Evolutionary conservation across 2,888 invertebrate genomes (phyloP).

Genomic region (Acrobasis consociella): DNA sequence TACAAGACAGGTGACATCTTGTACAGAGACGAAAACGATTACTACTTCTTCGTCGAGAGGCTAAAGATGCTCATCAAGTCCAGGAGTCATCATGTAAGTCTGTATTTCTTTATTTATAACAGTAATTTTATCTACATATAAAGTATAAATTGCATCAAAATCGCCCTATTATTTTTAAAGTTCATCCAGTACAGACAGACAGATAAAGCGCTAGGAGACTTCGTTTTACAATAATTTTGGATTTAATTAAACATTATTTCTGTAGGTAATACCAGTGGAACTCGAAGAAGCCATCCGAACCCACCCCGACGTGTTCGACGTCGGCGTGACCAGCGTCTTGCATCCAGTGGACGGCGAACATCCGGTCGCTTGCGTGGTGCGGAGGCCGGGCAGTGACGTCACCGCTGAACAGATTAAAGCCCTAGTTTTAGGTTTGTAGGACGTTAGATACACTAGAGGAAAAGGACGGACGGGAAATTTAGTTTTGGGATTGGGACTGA

Average conservation of each 20-base stretch:
- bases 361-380: conserved; percentile 44
- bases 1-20: conserved; percentile 65
- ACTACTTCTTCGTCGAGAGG: conserved; percentile 63
- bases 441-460: too few relatives aligned
- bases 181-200: too few relatives aligned
- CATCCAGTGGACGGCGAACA: conserved; percentile 30
- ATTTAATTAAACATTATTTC: neutral
- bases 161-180: too few relatives aligned
- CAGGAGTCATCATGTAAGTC: conserved; percentile 52
- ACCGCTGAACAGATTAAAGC: conserved; percentile 37
- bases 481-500: too few relatives aligned
- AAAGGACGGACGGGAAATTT: too few relatives aligned
- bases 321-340: conserved; percentile 58
- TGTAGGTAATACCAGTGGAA: conserved; percentile 60
- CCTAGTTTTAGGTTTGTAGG: conserved; percentile 32
- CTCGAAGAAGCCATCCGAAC: conserved; percentile 58
- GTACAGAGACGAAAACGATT: conserved; percentile 53
- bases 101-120: too few relatives aligned
- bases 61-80: conserved; percentile 64
- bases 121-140: too few relatives aligned
- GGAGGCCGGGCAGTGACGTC: conserved; percentile 40
- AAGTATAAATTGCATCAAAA: too few relatives aligned
- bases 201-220: too few relatives aligned
- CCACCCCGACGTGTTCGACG: conserved; percentile 54
- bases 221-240: too few relatives aligned